Evolutionary conservation across 1,140 invertebrate genomes (phyloP), one percentile per base, ranked within the genome.

Genomic region (Brachionus asplanchnoidis): DNA sequence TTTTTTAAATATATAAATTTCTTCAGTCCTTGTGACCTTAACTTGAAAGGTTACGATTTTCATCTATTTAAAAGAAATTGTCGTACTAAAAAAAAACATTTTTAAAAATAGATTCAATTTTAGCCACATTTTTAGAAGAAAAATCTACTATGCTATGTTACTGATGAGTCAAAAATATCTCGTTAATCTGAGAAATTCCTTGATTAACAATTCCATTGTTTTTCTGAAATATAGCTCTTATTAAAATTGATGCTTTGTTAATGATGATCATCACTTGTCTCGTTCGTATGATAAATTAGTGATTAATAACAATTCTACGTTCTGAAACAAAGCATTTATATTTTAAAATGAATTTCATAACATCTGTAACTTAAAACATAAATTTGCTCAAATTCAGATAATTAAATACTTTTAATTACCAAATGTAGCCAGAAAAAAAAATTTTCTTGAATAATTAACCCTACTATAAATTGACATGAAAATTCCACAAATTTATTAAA

Each of bases 211-310:
- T 23, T 46, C 44, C n/a, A 60, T 60, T 60, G 1, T 8, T 1
- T 26, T 12, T 32, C 32, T 68, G 32, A 68, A 32, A 32, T 17
- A 68, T 32, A 68, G 12, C 32, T 14, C n/a, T 66, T 20, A 26
- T 66, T 20, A 36, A 23, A 28, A 40, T 32, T 14, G 0, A 73
- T 7, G 70, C 70, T 75, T 75, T 75, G 70, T 75, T 75, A 42
- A 44, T 75, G 70, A 75, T 75, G 70, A 75, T 75, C 8, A 40
- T 42, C 32, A 42, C 20, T 44, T 42, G 70, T 75, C 70, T 75
- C 70, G 70, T 75, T 75, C 70, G 70, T 75, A 75, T 75, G 70
- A 75, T 8, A 12, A 42, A 17, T 42, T 14, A 17, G 32, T 75
- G 70, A 75, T 75, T 75, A 42, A 11, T 14, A 75, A 75, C 20